These are phyloP conservation scores for Microctenopoma steveboyesi DNA, from an alignment of 2,797 vertebrate genomes.

Conservation along the genomic window DNA sequence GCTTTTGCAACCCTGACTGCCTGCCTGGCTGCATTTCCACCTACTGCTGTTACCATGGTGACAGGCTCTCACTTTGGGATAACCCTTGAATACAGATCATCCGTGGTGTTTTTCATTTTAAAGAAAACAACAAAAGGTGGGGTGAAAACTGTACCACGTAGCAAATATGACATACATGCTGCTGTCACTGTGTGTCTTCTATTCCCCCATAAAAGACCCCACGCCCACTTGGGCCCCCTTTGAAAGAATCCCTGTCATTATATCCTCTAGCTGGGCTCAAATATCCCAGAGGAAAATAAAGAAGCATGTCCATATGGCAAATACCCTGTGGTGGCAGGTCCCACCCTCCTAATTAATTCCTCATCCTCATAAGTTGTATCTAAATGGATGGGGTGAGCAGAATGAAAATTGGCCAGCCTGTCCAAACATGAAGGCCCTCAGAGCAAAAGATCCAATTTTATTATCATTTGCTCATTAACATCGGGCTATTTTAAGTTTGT, in stretches of 20 bases:
- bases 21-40: slow-evolving; percentile 58
- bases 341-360: slow-evolving; percentile 47
- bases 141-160: slow-evolving; percentile 51
- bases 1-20: slow-evolving; percentile 32
- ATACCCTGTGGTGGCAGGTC: slow-evolving; percentile 20
- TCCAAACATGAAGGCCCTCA: slow-evolving; percentile 43
- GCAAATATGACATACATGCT: slow-evolving; percentile 17
- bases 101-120: slow-evolving; percentile 28
- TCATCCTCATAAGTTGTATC: slow-evolving; percentile 41
- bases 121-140: slow-evolving; percentile 24
- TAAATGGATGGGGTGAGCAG: slow-evolving; percentile 29
- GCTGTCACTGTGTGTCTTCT: slow-evolving; percentile 16
- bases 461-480: slow-evolving; percentile 63
- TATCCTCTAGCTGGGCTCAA: slow-evolving; percentile 34
- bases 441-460: slow-evolving; percentile 48
- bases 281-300: slow-evolving; percentile 44
- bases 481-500: slow-evolving; percentile 56
- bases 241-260: slow-evolving; percentile 41
- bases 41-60: slow-evolving; percentile 73
- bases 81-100: slow-evolving; percentile 55
- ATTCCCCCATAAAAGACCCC: slow-evolving; percentile 6
- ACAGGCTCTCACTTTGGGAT: slow-evolving; percentile 62
- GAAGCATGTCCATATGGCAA: slow-evolving; percentile 45
- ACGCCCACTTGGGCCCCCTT: neutral
- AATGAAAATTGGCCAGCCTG: slow-evolving; percentile 44